These are phyloP conservation scores for Saccostrea glomerata DNA, from an alignment of 1,140 invertebrate species.

Conservation along the genomic window DNA sequence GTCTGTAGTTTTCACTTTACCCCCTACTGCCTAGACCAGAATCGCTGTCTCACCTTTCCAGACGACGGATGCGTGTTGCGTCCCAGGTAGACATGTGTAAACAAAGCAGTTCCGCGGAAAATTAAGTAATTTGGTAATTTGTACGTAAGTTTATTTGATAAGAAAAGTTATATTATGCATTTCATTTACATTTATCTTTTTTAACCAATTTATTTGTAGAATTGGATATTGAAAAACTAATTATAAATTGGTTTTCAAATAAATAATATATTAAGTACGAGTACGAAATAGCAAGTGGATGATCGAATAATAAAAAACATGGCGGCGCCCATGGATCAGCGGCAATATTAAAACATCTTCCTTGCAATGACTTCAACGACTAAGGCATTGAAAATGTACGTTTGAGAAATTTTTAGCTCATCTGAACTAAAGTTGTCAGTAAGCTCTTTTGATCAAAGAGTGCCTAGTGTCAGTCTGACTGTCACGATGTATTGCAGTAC, in stretches of 20 bases:
- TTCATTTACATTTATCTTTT: no score
- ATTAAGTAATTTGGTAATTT: background rate
- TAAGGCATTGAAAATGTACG: slow-evolving; percentile 21
- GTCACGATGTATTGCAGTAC: no score
- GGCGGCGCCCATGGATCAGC: slow-evolving; percentile 47
- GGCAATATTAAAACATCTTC: background rate
- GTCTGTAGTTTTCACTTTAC: background rate
- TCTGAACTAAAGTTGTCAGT: no score
- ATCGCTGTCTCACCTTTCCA: background rate
- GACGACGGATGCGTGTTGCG: background rate
- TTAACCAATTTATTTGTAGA: background rate
- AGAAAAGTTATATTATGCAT: background rate
- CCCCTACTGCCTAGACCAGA: background rate
- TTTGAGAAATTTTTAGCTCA: background rate
- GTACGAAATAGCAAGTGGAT: background rate
- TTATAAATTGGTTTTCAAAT: background rate
- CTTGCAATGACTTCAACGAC: background rate
- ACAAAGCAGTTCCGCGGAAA: slow-evolving; percentile 62
- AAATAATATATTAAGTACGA: background rate
- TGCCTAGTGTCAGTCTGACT: no score
- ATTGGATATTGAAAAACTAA: background rate
- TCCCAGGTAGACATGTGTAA: slow-evolving; percentile 65
- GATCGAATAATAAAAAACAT: slow-evolving; percentile 34
- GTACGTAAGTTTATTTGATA: background rate
- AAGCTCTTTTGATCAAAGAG: no score